Evolutionary conservation across 2,113 vertebrate species (phyloP), one percentile per base, ranked within the genome.

Genomic region (Pelmatolapia mariae): DNA sequence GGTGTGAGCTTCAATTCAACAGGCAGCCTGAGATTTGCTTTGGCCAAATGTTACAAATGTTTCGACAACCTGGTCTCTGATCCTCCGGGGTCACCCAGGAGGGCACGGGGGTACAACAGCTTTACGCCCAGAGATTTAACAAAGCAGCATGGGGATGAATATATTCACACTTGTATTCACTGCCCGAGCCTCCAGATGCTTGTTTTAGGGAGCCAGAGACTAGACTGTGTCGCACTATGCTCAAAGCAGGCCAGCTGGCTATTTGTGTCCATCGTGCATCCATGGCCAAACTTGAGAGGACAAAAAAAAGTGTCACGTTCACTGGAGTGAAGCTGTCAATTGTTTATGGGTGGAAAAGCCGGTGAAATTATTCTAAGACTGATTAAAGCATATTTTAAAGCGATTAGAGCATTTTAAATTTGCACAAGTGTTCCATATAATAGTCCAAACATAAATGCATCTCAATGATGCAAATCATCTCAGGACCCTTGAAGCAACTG

Each of bases 1-100:
- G 53, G 36, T 93, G 85, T 93, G 84, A 89, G 91, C 93, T 88
- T 94, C 94, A 94, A 96, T 97, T 96, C 94, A 96, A 95, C 94
- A 93, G 93, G 89, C 94, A 93, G 95, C 90, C 93, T 92, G 94
- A 94, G 94, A 95, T 96, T 95, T 96, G 95, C 95, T 95, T 96
- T 96, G 90, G 94, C 95, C 96, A 97, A 97, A 97, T 97, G 97
- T 95, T 97, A 97, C 97, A 97, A 97, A 97, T 97, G 97, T 97
- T 97, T 96, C 96, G 93, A 96, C 97, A 97, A 97, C 95, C 94
- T 96, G 96, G 95, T 96, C 95, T 96, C 95, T 96, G 96, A 97
- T 96, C 96, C 96, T 94, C 79, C 2, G 83, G 93, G 96, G 95
- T 96, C 96, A 96, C 89, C 40, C 87, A 53, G 83, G 92, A 92